Percentiles rank a stretch among this genome's conserved stretches.
These are phyloP conservation scores for Falco concolor DNA, from an alignment of 2,797 vertebrate genomes.

Conservation along the genomic window DNA sequence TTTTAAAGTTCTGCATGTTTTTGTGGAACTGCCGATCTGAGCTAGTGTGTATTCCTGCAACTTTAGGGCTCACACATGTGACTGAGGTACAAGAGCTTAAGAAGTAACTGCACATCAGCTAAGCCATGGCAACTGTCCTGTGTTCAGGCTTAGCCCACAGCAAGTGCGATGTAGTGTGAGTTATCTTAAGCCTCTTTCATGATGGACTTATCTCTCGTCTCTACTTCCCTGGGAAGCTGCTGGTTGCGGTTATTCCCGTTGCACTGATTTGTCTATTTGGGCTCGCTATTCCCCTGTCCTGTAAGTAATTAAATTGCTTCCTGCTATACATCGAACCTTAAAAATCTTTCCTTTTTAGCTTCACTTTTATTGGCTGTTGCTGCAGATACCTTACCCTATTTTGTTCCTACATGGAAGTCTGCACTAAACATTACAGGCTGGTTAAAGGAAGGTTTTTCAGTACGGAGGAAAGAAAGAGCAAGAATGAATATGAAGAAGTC, in stretches of 20 bases:
- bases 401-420: neutral
- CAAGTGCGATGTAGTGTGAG: neutral
- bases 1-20: neutral
- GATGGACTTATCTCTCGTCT: neutral
- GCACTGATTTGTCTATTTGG: neutral
- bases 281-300: neutral
- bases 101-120: neutral
- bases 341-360: neutral
- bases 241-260: neutral
- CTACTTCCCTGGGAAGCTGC: neutral
- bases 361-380: neutral
- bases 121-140: neutral
- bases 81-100: neutral
- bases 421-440: neutral
- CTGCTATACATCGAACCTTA: neutral
- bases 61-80: neutral
- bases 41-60: neutral
- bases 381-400: neutral
- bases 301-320: neutral
- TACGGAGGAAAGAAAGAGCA: neutral
- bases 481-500: neutral
- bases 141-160: neutral
- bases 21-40: neutral
- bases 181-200: slow-evolving; percentile 32
- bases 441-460: neutral